Evolutionary conservation across 2,113 vertebrate species (phyloP).

Genomic region (Psephotus haematonotus): DNA sequence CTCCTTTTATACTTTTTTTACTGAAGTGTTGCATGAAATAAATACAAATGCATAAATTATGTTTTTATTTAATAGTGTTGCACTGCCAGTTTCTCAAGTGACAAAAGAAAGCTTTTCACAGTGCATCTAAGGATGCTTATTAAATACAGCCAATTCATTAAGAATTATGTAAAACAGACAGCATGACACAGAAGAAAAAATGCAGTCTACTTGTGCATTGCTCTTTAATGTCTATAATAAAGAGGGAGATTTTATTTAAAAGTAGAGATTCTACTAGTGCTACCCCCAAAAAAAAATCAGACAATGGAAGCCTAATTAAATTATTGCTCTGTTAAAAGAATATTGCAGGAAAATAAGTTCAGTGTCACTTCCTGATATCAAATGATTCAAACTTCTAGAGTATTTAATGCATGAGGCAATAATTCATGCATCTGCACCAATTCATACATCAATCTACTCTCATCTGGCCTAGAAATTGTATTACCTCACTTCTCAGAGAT

Average conservation of each 20-base stretch:
- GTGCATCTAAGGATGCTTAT: background rate
- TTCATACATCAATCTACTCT: background rate
- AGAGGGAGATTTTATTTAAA: background rate
- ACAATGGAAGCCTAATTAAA: background rate
- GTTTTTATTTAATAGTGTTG: background rate
- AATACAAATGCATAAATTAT: background rate
- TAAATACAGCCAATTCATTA: background rate
- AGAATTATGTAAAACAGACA: background rate
- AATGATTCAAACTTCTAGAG: background rate
- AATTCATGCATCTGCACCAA: background rate
- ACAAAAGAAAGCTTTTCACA: background rate
- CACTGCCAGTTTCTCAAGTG: background rate
- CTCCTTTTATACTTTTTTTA: too few relatives aligned
- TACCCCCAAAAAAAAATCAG: background rate
- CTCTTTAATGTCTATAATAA: background rate
- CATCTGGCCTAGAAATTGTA: background rate
- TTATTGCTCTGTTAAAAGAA: background rate
- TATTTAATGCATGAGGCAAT: background rate
- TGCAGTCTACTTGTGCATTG: background rate
- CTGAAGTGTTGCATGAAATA: background rate
- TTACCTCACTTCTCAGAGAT: constrained; percentile 20
- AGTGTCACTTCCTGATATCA: background rate
- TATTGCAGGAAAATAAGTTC: background rate
- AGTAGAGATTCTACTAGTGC: background rate
- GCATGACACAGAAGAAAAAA: background rate